A percentile compares a stretch with the other conserved stretches of the same genome.
Evolutionary conservation across 2,797 vertebrate genomes (phyloP).

Genomic region (Lycodopsis pacificus): DNA sequence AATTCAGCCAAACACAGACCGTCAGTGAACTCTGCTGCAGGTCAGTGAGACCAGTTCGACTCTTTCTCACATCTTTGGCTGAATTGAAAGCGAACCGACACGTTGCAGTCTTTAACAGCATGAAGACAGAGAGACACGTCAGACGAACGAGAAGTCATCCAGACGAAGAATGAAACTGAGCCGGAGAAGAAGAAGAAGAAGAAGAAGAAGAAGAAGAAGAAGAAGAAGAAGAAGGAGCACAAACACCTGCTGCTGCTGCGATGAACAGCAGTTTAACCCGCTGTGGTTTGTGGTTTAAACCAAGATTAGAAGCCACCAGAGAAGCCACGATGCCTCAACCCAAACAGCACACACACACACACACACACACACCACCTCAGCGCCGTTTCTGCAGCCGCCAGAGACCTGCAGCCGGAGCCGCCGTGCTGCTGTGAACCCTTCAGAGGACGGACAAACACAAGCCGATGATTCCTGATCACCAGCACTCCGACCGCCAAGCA

Average conservation of each 20-base stretch:
- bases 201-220: slow-evolving; percentile 5
- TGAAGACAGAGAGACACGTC: not conserved
- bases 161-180: slow-evolving; percentile 13
- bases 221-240: not conserved
- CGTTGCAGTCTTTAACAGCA: not conserved
- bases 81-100: slow-evolving; percentile 34
- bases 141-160: slow-evolving; percentile 1
- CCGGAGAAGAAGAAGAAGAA: slow-evolving; percentile 9
- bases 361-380: not conserved
- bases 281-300: not conserved
- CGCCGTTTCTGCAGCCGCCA: not conserved
- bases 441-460: slow-evolving; percentile 1
- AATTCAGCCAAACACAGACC: slow-evolving; percentile 26
- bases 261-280: not conserved
- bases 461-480: slow-evolving; percentile 18
- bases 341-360: not conserved
- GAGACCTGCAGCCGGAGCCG: not conserved
- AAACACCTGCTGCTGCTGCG: slow-evolving; percentile 44
- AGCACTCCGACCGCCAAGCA: not conserved
- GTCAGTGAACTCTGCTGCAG: not conserved
- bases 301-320: not conserved
- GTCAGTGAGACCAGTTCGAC: too few species aligned
- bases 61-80: slow-evolving; percentile 4
- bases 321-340: not conserved
- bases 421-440: not conserved